Base-by-base conservation (phyloP, 2,888 invertebrate genomes). In the Sphecodes monilicornis region DNA sequence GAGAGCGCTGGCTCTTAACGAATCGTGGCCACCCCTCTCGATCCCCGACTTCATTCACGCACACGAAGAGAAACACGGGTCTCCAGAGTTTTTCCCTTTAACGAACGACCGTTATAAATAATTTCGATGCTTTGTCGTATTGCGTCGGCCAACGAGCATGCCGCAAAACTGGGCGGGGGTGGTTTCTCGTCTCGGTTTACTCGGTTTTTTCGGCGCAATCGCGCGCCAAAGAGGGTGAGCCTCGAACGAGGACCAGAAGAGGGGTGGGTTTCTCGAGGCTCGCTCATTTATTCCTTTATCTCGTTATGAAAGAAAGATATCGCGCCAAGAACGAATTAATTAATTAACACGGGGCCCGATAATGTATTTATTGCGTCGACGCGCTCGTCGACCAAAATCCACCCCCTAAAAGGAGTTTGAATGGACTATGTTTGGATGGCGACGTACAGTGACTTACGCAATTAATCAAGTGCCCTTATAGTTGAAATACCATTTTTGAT, bases 51-150 rank as follows among this genome's bases (percentile, higher is more conserved):
- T 83, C 72, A 70, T 78, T 78, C 84, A 60, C 81, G 71, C 60
- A 74, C 76, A 84, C 83, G 16, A 29, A 71, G 41, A 66, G 29
- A 29, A 39, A 39, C 76, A 6, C 69, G 22, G 36, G 90, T 88
- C 88, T 90, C 88, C 79, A 84, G 84, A 89, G 86, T 88, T 88
- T 90, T 90, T 85, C 91, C 88, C 88, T 91, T 82, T 93, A 92
- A 92, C 92, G 91, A 93, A 93, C 92, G 91, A 90, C 86, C 88
- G 90, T 90, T 91, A 93, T 93, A 93, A 93, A 92, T 92, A 92
- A 93, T 93, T 93, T 91, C 87, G 84, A 90, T 89, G 87, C 76
- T 86, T 85, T 83, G 84, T 89, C 82, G 91, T 89, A 91, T 91
- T 91, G 91, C 92, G 90, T 85, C 73, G 86, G 76, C 70, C 79